Conservation (phyloP, 2,888 invertebrate genomes). For the Craniophora ligustri region DNA sequence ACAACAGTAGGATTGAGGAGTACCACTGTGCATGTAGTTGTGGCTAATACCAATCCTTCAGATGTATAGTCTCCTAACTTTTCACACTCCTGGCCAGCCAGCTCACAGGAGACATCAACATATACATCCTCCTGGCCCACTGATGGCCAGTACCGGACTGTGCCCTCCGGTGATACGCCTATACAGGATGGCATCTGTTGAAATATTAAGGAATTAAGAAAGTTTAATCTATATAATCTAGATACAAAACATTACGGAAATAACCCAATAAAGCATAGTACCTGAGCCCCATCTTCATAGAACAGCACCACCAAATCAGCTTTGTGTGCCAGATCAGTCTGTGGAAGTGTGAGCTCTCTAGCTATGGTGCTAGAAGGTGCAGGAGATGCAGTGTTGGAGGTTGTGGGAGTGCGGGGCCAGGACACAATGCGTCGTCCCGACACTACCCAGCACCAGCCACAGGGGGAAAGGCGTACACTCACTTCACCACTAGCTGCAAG, state of each 20-base stretch:
- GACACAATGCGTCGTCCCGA: constrained; percentile 94
- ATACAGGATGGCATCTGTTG: constrained; percentile 93
- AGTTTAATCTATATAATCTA: too few species aligned
- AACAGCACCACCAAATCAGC: constrained; percentile 95
- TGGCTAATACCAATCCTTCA: constrained; percentile 94
- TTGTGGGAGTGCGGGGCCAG: constrained; percentile 91
- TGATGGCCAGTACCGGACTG: constrained; percentile 96
- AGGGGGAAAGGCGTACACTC: constrained; percentile 90
- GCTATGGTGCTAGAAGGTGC: constrained; percentile 88
- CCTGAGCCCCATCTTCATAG: constrained; percentile 81
- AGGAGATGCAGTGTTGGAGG: constrained; percentile 44
- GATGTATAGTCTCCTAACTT: constrained; percentile 91
- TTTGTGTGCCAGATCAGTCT: constrained; percentile 97
- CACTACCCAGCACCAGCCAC: constrained; percentile 95
- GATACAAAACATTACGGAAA: too few species aligned
- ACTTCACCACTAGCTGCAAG: constrained; percentile 85
- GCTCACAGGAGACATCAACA: constrained; percentile 94
- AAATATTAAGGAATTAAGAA: not conserved
- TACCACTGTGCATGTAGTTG: constrained; percentile 96
- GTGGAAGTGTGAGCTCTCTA: constrained; percentile 95
- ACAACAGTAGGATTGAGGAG: constrained; percentile 64
- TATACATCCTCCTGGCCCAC: constrained; percentile 96
- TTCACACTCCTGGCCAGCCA: constrained; percentile 96
- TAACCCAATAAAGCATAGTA: constrained; percentile 38
- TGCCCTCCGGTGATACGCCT: constrained; percentile 97